These are phyloP conservation scores for Parnassius apollo DNA, from an alignment of 2,888 invertebrate species.

Conservation along the genomic window DNA sequence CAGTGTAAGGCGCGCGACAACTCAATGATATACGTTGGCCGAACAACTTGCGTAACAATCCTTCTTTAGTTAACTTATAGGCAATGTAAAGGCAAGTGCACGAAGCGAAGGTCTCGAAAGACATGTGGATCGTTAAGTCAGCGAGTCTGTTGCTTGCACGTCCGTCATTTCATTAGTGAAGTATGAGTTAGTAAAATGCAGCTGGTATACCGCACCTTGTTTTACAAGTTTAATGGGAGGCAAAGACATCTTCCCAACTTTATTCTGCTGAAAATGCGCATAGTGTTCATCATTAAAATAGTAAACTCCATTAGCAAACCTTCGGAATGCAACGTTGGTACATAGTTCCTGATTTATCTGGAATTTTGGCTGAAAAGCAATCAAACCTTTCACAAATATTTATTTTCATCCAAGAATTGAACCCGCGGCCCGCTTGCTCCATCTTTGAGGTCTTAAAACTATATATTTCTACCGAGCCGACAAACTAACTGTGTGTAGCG, in stretches of 20 bases:
- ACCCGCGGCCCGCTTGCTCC: too few relatives aligned
- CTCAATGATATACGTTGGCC: slow-evolving; percentile 40
- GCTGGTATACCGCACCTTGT: slow-evolving; percentile 49
- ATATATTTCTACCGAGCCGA: too few relatives aligned
- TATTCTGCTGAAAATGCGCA: background rate
- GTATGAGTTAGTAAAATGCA: slow-evolving; percentile 39
- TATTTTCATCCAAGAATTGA: too few relatives aligned
- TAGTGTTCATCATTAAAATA: background rate
- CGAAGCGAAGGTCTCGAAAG: slow-evolving; percentile 40
- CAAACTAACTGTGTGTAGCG: too few relatives aligned
- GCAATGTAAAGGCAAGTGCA: slow-evolving; percentile 50
- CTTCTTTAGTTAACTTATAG: slow-evolving; percentile 43
- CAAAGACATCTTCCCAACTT: slow-evolving; percentile 22
- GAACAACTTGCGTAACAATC: slow-evolving; percentile 42
- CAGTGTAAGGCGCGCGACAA: slow-evolving; percentile 35
- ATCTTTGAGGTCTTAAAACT: too few relatives aligned
- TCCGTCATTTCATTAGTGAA: slow-evolving; percentile 44
- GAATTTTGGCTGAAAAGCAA: too few relatives aligned
- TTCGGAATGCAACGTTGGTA: background rate
- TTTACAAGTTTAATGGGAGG: slow-evolving; percentile 48
- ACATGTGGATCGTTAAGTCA: slow-evolving; percentile 35
- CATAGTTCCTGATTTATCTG: too few relatives aligned
- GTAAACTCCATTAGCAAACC: background rate
- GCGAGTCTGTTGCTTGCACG: slow-evolving; percentile 40
- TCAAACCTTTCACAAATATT: too few relatives aligned